Percentiles rank a stretch among this genome's conserved stretches.
These are phyloP conservation scores for Archocentrus centrarchus DNA, from an alignment of 2,113 vertebrate genomes.

Conservation along the genomic window DNA sequence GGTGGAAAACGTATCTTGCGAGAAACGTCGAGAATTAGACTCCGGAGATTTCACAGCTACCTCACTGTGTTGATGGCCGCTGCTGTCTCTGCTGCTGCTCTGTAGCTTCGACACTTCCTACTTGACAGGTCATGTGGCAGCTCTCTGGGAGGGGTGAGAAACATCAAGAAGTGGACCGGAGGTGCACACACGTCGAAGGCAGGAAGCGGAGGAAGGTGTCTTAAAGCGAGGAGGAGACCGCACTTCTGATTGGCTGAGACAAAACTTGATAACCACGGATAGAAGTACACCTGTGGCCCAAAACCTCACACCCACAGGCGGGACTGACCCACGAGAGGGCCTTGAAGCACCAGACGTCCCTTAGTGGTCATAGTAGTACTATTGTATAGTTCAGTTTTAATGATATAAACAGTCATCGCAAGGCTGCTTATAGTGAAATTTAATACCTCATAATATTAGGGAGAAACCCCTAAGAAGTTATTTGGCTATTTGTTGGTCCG, in stretches of 20 bases:
- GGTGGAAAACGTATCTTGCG: background rate
- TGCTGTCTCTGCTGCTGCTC: background rate
- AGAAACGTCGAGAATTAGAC: conserved; percentile 30
- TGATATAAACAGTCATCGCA: background rate
- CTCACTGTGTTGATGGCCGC: conserved; percentile 7
- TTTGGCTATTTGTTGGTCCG: no score
- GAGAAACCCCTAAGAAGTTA: no score
- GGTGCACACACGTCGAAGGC: background rate
- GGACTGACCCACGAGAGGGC: background rate
- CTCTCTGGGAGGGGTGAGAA: conserved; percentile 50
- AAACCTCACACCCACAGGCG: background rate
- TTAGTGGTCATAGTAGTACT: background rate
- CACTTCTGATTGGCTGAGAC: background rate
- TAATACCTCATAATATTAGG: no score
- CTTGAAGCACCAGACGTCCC: background rate
- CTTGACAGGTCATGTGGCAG: conserved; percentile 80
- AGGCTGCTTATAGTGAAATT: no score
- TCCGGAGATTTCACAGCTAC: conserved; percentile 7
- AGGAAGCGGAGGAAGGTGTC: background rate
- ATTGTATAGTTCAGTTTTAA: background rate
- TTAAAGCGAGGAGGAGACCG: background rate
- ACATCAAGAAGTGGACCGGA: background rate
- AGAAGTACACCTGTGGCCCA: background rate
- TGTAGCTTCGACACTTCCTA: conserved; percentile 74
- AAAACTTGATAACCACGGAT: background rate